Evolutionary conservation across 2,113 vertebrate species (phyloP), one percentile per base, ranked within the genome.

Genomic region (Triplophysa dalaica): DNA sequence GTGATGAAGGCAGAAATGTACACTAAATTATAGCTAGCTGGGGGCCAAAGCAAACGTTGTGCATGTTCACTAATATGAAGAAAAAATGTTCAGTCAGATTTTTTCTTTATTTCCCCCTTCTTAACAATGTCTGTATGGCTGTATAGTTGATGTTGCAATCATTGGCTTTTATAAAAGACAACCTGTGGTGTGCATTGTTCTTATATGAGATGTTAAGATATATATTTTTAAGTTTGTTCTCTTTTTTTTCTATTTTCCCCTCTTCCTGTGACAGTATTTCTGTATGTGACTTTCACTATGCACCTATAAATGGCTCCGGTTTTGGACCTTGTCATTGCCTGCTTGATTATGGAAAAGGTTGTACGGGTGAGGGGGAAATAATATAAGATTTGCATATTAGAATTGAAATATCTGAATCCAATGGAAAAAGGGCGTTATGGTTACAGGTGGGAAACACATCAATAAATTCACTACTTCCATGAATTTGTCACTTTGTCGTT

Each of bases 381-480:
- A 89, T 88, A 83, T 84, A 86, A 86, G 86, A 87, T 86, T 82
- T 84, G 87, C 90, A 90, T 89, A 89, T 87, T 73, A 83, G 83
- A 88, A 65, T 68, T 67, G 80, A 70, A 79, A 77, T 84, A 78
- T 84, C 87, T 79, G 86, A 89, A 82, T 87, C 54, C 79, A 86
- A 45, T 87, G 67, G 84, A 89, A 90, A 38, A 90, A 83, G 70
- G 84, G 87, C 89, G 88, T 80, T 88, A 84, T 94, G 93, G 93
- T 93, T 95, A 92, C 93, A 93, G 91, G 92, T 90, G 90, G 93
- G 87, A 91, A 94, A 94, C 93, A 95, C 94, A 91, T 97, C 94
- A 99, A 98, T 99, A 98, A 98, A 99, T 89, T 92, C 90, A 96
- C 94, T 95, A 96, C 95, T 96, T 96, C 94, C 95, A 93, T 83